A percentile compares a stretch with the other conserved stretches of the same genome.
Conservation (phyloP, 2,113 vertebrate species). For the Urocolius indicus region DNA sequence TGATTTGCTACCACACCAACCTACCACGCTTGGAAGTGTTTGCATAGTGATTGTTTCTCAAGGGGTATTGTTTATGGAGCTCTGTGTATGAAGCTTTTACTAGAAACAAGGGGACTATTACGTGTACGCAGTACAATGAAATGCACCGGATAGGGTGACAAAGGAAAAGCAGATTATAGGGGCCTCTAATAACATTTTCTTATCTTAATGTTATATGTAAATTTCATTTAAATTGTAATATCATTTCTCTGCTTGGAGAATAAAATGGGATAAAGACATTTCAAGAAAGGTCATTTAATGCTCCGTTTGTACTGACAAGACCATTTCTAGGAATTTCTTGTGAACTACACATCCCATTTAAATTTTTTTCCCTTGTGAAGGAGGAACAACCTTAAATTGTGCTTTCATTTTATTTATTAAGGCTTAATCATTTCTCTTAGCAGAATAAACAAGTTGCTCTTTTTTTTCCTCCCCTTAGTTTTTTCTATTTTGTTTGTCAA, state of each 20-base stretch:
- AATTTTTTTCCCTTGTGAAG: neutral
- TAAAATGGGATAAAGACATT: neutral
- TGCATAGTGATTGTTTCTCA: neutral
- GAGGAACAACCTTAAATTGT: neutral
- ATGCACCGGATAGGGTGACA: neutral
- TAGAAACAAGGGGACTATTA: neutral
- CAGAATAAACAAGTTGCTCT: neutral
- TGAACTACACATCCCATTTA: neutral
- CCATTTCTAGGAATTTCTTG: neutral
- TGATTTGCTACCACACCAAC: accelerated
- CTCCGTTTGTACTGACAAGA: neutral
- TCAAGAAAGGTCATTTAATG: neutral
- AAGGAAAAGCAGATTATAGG: neutral
- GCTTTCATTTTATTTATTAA: neutral
- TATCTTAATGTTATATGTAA: neutral
- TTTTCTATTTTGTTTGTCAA: neutral
- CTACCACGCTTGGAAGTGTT: accelerated
- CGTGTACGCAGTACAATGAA: neutral
- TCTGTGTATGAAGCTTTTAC: neutral
- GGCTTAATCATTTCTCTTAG: neutral
- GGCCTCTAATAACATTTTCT: neutral
- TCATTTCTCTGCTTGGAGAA: neutral
- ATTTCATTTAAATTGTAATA: neutral
- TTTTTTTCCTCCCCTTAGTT: neutral
- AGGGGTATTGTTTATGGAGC: accelerated